phyloP scores from a whole-genome alignment of 1,140 invertebrate species.

The Aporrectodea caliginosa region DNA sequence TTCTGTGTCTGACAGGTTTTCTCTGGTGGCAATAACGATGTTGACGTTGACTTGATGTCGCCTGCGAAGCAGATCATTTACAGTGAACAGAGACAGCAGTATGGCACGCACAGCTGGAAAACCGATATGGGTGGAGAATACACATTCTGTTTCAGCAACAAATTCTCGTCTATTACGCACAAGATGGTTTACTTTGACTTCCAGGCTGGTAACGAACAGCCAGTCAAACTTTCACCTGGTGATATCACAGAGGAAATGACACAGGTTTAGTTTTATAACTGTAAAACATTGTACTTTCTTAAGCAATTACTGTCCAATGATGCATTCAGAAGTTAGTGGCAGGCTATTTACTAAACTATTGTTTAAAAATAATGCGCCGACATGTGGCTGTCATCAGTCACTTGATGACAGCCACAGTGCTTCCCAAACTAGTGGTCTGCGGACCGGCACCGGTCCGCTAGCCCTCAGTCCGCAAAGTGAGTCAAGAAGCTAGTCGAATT shows the following conservation, averaged over 20 bases:
- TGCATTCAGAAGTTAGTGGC: too few relatives aligned
- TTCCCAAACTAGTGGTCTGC: too few relatives aligned
- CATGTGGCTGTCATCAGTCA: too few relatives aligned
- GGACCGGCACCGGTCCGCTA: too few relatives aligned
- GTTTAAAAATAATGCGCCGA: too few relatives aligned
- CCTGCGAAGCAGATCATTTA: slow-evolving; percentile 87
- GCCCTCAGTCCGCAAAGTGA: too few relatives aligned
- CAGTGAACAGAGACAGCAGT: slow-evolving; percentile 86
- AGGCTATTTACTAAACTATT: too few relatives aligned
- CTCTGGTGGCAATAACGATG: slow-evolving; percentile 97
- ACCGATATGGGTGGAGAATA: slow-evolving; percentile 73
- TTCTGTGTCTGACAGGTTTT: slow-evolving; percentile 79
- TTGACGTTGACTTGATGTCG: slow-evolving; percentile 86
- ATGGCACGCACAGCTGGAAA: slow-evolving; percentile 84
- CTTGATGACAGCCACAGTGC: too few relatives aligned
- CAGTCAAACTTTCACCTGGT: slow-evolving; percentile 72
- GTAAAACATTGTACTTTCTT: too few relatives aligned
- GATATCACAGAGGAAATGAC: slow-evolving; percentile 65
- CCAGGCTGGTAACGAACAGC: slow-evolving; percentile 78
- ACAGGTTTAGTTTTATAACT: too few relatives aligned
- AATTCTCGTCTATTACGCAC: slow-evolving; percentile 99
- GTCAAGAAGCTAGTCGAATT: too few relatives aligned
- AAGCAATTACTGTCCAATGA: too few relatives aligned
- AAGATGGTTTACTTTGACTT: slow-evolving; percentile 99
- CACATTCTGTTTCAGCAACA: slow-evolving; percentile 93